These are phyloP conservation scores for Chloromyia formosa DNA, from an alignment of 2,888 invertebrate genomes.

Conservation along the genomic window DNA sequence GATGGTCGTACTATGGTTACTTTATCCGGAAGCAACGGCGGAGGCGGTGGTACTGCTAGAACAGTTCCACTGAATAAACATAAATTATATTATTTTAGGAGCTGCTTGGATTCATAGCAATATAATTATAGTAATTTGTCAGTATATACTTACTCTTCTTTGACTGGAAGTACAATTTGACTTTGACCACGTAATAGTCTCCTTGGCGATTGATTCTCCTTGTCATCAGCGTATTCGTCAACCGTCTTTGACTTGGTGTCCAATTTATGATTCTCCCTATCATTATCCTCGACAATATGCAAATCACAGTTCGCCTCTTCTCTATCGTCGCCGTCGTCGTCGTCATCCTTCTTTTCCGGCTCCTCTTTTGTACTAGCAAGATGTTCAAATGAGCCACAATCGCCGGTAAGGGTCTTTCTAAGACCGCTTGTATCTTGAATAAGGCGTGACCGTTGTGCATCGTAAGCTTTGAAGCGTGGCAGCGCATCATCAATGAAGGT, in stretches of 20 bases:
- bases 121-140: not conserved
- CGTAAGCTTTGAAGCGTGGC: constrained; percentile 82
- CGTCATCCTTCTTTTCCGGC: constrained; percentile 31
- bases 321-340: constrained; percentile 20
- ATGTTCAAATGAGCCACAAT: constrained; percentile 50
- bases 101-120: not conserved
- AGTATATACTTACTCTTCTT: constrained; percentile 59
- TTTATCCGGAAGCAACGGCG: not conserved
- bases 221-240: constrained; percentile 53
- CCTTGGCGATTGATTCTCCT: constrained; percentile 59
- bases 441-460: constrained; percentile 71
- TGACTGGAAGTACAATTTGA: constrained; percentile 59
- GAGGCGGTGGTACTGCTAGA: constrained; percentile 37
- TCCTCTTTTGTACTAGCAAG: constrained; percentile 37
- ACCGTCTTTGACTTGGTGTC: not conserved
- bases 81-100: constrained; percentile 49
- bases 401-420: constrained; percentile 53
- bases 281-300: constrained; percentile 43
- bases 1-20: constrained; percentile 17
- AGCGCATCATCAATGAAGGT: constrained; percentile 91
- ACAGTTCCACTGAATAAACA: constrained; percentile 46
- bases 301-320: constrained; percentile 31
- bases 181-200: constrained; percentile 59
- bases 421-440: constrained; percentile 55
- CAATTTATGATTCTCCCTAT: not conserved